A percentile compares a stretch with the other conserved stretches of the same genome.
phyloP scores from a whole-genome alignment of 30 jellyfish, hydroid and myxozoan genomes.

The Aurelia coerulea region DNA sequence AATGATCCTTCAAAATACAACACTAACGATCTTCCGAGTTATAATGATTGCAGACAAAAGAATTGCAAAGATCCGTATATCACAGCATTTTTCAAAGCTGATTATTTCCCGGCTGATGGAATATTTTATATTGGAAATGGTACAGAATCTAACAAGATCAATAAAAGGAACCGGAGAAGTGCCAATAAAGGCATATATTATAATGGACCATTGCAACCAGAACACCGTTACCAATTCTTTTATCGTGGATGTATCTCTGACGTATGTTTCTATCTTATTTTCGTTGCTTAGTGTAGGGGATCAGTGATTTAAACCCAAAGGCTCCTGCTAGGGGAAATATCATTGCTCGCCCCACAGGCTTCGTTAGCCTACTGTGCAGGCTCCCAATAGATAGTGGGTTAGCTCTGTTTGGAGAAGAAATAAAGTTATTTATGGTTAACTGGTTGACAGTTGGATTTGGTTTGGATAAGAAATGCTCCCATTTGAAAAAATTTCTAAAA shows the following conservation, averaged over 20 bases:
- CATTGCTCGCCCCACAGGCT: too few species aligned
- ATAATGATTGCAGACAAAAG: background rate
- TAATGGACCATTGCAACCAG: constrained; percentile 18
- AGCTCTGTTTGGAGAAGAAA: too few species aligned
- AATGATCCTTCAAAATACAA: background rate
- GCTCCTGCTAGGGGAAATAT: too few species aligned
- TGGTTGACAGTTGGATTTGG: too few species aligned
- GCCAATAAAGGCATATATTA: background rate
- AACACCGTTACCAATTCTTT: background rate
- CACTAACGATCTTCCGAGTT: background rate
- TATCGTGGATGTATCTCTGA: constrained; percentile 49
- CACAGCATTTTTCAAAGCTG: constrained; percentile 6
- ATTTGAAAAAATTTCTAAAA: too few species aligned
- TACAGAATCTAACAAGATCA: background rate
- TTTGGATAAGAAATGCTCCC: too few species aligned
- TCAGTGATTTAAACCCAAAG: too few species aligned
- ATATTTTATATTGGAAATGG: constrained; percentile 61
- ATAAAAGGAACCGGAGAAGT: constrained; percentile 49
- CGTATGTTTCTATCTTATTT: background rate
- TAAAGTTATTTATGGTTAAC: too few species aligned
- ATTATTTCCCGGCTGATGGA: constrained; percentile 46
- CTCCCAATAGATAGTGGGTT: too few species aligned
- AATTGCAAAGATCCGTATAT: constrained; percentile 11
- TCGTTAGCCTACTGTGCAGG: too few species aligned
- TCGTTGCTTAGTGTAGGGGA: background rate